Base-by-base conservation (phyloP, 1,140 invertebrate species). In the Mamestra configurata region DNA sequence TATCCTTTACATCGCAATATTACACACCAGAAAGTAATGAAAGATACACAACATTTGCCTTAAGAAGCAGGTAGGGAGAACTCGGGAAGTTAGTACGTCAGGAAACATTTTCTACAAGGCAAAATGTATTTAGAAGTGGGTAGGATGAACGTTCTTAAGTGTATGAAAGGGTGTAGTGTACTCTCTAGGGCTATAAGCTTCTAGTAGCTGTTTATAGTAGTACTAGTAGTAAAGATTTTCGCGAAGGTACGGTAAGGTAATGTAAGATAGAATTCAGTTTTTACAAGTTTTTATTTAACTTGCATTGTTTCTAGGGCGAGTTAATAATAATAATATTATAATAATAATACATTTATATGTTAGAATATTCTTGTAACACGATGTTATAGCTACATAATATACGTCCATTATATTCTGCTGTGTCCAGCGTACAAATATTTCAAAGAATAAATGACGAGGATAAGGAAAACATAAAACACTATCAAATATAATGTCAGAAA, bases 11-110 rank as follows among this genome's bases (percentile, higher is more conserved):
- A 20, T n/a, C 37, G 37, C 61, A 43, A 43, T 13, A 43, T 66
- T 18, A 31, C 55, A 10, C 27, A n/a, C 6, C 49, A 6, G 18
- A 7, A 43, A 66, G 35, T 43, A 66, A 66, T 66, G 37, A 43
- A 66, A 22, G 35, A n/a, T n/a, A n/a, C 37, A 66, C 43, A 66
- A 66, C 43, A 66, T 66, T 66, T 66, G 61, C 37, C 61, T 66
- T 66, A 61, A 43, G 61, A 66, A 20, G 43, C 37, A 20, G 61
- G 61, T 43, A 64, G 10, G 15, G 10, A 35, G 61, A 66, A 66
- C 7, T 66, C 61, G 20, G 37, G 61, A 66, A 66, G 61, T 22
- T 43, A 66, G 61, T 11, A 18, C 37, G 37, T 27, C 37, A 15
- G 61, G 61, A 37, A 66, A 22, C 61, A n/a, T 66, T 66, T 61